Conservation (phyloP, 2,888 invertebrate genomes). For the Eristalis pertinax region DNA sequence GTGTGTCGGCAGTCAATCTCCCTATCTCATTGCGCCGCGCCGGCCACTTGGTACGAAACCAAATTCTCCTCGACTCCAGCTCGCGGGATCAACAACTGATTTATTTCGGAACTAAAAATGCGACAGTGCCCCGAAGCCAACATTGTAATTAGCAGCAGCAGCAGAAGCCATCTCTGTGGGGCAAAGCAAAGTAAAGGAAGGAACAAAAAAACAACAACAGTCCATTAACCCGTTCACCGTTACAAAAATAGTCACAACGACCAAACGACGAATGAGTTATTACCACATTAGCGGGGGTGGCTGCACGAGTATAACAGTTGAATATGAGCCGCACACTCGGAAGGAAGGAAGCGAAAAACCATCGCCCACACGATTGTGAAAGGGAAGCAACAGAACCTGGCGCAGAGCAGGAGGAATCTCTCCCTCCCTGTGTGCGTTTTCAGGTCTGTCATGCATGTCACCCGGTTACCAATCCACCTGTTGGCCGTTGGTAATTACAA, state of each 20-base stretch:
- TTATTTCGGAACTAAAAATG: conserved; percentile 67
- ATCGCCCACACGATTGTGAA: conserved; percentile 24
- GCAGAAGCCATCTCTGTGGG: neutral
- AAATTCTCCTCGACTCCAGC: conserved; percentile 48
- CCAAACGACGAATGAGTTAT: conserved; percentile 59
- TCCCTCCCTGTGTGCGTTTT: conserved; percentile 9
- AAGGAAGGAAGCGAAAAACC: conserved; percentile 54
- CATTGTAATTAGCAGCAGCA: conserved; percentile 54
- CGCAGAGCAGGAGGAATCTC: neutral
- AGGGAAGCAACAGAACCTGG: neutral
- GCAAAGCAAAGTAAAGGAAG: neutral
- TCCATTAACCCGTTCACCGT: conserved; percentile 62
- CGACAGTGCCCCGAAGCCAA: conserved; percentile 31
- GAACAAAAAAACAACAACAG: neutral
- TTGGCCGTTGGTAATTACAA: conserved; percentile 60
- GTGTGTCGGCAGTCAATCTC: neutral
- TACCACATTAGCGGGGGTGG: conserved; percentile 27
- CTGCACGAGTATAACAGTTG: conserved; percentile 35
- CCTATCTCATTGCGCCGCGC: conserved; percentile 16
- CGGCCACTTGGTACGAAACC: conserved; percentile 39
- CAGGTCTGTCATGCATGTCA: conserved; percentile 48
- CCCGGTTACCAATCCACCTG: conserved; percentile 63
- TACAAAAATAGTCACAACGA: conserved; percentile 44
- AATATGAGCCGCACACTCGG: conserved; percentile 14
- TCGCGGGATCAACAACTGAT: conserved; percentile 55